Conservation (phyloP, 2,797 vertebrate species). For the Halcyon leucocephala region DNA sequence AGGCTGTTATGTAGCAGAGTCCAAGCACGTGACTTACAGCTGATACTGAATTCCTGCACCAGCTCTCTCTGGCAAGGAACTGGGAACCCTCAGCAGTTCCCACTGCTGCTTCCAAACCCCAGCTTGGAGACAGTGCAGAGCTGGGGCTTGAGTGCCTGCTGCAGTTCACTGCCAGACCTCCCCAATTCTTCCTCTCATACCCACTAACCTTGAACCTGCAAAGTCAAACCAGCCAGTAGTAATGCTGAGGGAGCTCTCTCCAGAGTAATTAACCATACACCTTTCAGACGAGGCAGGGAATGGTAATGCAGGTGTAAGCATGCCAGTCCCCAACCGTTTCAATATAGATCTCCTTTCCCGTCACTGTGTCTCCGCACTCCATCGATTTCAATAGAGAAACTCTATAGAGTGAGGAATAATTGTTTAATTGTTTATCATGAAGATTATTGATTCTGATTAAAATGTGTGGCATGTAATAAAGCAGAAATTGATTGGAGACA, state of each 20-base stretch:
- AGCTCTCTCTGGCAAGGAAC: not conserved
- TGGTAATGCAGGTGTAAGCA: not conserved
- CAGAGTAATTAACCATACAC: not conserved
- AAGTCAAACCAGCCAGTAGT: not conserved
- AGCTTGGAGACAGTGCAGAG: not conserved
- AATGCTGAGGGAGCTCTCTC: not conserved
- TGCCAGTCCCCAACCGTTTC: not conserved
- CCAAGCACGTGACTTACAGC: not conserved
- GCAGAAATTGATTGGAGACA: slow-evolving; percentile 68
- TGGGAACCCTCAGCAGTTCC: not conserved
- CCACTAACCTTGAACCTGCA: not conserved
- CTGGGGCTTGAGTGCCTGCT: not conserved
- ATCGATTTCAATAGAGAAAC: slow-evolving; percentile 75
- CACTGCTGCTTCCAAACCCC: not conserved
- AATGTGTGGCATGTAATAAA: slow-evolving; percentile 77
- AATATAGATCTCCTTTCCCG: not conserved
- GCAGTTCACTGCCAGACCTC: not conserved
- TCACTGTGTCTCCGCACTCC: not conserved
- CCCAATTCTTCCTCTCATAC: not conserved
- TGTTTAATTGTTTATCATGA: slow-evolving; percentile 84
- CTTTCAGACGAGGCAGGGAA: not conserved
- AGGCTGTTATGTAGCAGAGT: not conserved
- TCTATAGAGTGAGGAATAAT: slow-evolving; percentile 79
- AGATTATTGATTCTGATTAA: slow-evolving; percentile 81
- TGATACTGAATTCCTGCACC: not conserved